Conservation (phyloP, 2,113 vertebrate genomes). For the Rallus limicola region DNA sequence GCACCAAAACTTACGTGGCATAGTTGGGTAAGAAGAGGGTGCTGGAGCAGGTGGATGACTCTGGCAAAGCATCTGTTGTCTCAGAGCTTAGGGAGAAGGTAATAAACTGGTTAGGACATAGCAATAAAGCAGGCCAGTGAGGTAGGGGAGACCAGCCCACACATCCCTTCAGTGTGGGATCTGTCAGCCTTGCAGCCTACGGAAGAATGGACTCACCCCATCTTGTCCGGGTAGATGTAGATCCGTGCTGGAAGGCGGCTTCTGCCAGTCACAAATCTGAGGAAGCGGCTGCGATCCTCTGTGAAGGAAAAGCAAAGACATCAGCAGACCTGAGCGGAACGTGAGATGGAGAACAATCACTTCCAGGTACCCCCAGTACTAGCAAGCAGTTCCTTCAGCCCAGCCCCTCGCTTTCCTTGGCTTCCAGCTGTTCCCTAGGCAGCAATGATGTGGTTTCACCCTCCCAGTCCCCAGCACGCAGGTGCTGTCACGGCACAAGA, state of each 20-base stretch:
- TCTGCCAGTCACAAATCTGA: constrained; percentile 95
- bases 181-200: background rate
- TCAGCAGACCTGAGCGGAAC: background rate
- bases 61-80: constrained; percentile 91
- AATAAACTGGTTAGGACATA: background rate
- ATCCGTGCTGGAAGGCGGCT: constrained; percentile 96
- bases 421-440: background rate
- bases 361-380: background rate
- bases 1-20: constrained; percentile 81
- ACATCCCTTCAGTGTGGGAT: background rate
- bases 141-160: background rate
- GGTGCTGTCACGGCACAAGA: background rate
- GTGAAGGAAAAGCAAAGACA: constrained; percentile 37
- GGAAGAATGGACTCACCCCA: constrained; percentile 79
- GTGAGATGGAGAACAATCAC: background rate
- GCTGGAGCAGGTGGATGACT: constrained; percentile 97
- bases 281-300: constrained; percentile 98
- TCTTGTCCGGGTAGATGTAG: constrained; percentile 94
- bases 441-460: background rate
- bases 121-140: background rate
- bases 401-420: background rate
- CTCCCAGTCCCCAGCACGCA: background rate
- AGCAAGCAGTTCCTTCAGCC: background rate
- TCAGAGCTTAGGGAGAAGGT: constrained; percentile 82
- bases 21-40: constrained; percentile 96